These are phyloP conservation scores for Chrysina gloriosa DNA, from an alignment of 2,888 invertebrate species.

Conservation along the genomic window DNA sequence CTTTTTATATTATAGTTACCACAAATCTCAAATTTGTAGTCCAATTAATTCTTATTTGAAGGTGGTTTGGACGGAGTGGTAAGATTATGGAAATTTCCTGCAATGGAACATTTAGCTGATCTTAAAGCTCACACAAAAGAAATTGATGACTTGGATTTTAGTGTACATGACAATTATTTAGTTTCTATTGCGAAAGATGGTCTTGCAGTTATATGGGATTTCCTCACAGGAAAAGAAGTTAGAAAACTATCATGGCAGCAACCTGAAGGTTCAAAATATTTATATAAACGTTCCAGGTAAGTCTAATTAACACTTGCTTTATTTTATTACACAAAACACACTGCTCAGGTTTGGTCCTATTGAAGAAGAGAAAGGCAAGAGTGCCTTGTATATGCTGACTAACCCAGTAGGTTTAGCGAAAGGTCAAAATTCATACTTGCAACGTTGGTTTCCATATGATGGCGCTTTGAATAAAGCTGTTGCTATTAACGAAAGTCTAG, in stretches of 20 bases:
- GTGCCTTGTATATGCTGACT: conserved; percentile 80
- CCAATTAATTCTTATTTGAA: conserved; percentile 45
- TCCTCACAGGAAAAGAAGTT: conserved; percentile 73
- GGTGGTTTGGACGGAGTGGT: conserved; percentile 89
- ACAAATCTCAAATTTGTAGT: too few relatives aligned
- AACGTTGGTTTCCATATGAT: conserved; percentile 80
- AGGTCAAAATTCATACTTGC: conserved; percentile 79
- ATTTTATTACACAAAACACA: not conserved
- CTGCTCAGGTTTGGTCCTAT: conserved; percentile 75
- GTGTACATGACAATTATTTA: conserved; percentile 79
- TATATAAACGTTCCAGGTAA: conserved; percentile 85
- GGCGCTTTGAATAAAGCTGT: conserved; percentile 71
- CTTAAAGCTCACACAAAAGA: conserved; percentile 87
- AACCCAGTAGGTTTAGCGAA: conserved; percentile 83
- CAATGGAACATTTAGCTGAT: conserved; percentile 76
- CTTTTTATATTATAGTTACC: too few relatives aligned
- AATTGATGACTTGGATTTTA: conserved; percentile 94
- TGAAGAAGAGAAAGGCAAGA: conserved; percentile 74
- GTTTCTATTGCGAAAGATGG: conserved; percentile 92
- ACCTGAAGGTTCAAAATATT: conserved; percentile 81
- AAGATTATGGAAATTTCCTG: conserved; percentile 90
- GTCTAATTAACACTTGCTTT: conserved; percentile 41
- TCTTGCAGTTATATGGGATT: conserved; percentile 83
- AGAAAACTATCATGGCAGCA: conserved; percentile 81
- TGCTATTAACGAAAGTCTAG: conserved; percentile 79